Evolutionary conservation across 2,888 invertebrate genomes (phyloP), one percentile per base, ranked within the genome.

Genomic region (Callosobruchus maculatus): DNA sequence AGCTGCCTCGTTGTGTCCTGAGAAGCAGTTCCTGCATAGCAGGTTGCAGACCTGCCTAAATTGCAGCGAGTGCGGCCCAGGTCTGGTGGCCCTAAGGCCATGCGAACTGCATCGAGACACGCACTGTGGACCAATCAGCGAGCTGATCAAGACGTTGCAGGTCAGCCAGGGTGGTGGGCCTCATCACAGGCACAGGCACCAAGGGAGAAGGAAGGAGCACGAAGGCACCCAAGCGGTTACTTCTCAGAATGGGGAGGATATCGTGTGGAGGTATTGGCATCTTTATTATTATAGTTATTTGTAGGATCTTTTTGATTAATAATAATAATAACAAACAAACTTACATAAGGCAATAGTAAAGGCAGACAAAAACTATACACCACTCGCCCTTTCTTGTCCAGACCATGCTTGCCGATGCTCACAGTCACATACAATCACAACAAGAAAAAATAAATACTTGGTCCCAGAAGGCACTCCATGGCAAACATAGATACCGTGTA

Each of bases 31-130:
- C 91, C 93, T 94, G 91, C 91, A 93, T 86, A 88, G 90, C 78
- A 88, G 90, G 80, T 88, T 88, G 78, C 91, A 91, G 84, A 86
- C 87, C 80, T 95, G 94, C 87, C 87, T 90, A 81, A 91, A 92
- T 75, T 95, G 95, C 88, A 92, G 93, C 74, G 89, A 89, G 83
- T 94, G 94, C 87, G 91, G 91, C 80, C 85, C 86, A 75, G 89
- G 89, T 74, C 86, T 85, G 74, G 91, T 93, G 76, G 93, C 94
- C 68, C 85, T 92, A 77, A 89, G 91, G 73, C 94, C 94, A 74
- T 95, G 94, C 87, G 93, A 93, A 82, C 87, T 92, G 75, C 93
- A 94, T 88, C 89, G 92, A 77, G 93, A 95, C 87, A 93, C 94
- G 68, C 88, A 92, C 80, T 95, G 95, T 87, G 93, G 92, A 68